Evolutionary conservation across 2,888 invertebrate genomes (phyloP).

Genomic region (Mimas tiliae): DNA sequence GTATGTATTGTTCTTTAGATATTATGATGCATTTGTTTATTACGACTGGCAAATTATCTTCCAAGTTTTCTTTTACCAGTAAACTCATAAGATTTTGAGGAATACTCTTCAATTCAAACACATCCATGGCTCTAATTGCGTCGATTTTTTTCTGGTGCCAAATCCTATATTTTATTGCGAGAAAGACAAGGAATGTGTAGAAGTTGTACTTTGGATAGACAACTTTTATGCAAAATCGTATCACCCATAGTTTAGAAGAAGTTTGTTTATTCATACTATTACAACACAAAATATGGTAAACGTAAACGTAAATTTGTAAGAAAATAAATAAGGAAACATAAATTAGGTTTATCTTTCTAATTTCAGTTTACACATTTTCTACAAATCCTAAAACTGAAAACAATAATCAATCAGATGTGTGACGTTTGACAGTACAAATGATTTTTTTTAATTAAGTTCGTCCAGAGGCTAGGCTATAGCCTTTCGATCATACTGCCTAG

Average conservation of each 20-base stretch:
- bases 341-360: neutral
- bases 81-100: constrained; percentile 53
- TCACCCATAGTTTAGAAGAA: constrained; percentile 68
- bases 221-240: constrained; percentile 77
- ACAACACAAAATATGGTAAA: constrained; percentile 26
- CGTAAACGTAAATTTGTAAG: constrained; percentile 29
- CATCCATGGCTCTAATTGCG: constrained; percentile 54
- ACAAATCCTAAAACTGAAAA: neutral
- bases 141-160: constrained; percentile 48
- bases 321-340: constrained; percentile 30
- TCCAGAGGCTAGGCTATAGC: no score
- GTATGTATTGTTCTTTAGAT: constrained; percentile 68
- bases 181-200: constrained; percentile 70
- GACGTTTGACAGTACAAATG: no score
- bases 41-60: constrained; percentile 59
- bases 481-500: no score
- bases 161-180: constrained; percentile 74
- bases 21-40: constrained; percentile 71
- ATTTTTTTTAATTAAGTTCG: no score
- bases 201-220: constrained; percentile 78
- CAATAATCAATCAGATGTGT: neutral
- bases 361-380: constrained; percentile 11
- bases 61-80: constrained; percentile 56
- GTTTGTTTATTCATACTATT: constrained; percentile 70
- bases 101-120: constrained; percentile 58